These are phyloP conservation scores for Xestia ashworthii DNA, from an alignment of 2,888 invertebrate genomes.

Conservation along the genomic window DNA sequence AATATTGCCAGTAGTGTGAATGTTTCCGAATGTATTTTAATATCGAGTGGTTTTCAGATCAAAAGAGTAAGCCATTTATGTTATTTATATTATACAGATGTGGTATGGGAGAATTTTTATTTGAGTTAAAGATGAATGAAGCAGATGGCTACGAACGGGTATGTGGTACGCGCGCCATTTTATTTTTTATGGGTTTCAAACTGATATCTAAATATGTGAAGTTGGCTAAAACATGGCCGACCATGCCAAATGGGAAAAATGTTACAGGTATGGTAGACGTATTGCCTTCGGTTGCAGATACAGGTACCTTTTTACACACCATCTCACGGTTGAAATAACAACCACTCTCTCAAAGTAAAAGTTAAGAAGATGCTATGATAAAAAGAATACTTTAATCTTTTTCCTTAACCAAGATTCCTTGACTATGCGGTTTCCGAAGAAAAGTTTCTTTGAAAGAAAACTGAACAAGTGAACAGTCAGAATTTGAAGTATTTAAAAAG, in stretches of 20 bases:
- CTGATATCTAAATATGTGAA: background rate
- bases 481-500: slow-evolving; percentile 43
- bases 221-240: background rate
- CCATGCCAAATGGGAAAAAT: background rate
- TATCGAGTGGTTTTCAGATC: slow-evolving; percentile 8
- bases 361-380: background rate
- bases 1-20: slow-evolving; percentile 9
- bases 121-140: background rate
- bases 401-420: background rate
- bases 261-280: background rate
- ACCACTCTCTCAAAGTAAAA: background rate
- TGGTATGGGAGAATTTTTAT: background rate
- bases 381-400: slow-evolving; percentile 1
- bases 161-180: background rate
- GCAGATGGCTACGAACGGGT: background rate
- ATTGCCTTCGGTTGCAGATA: background rate
- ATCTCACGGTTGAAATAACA: background rate
- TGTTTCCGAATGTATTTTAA: slow-evolving; percentile 33
- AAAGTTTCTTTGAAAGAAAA: slow-evolving; percentile 23
- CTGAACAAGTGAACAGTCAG: background rate
- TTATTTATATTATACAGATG: background rate
- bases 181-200: background rate
- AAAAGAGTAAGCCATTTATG: slow-evolving; percentile 6
- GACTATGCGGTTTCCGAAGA: slow-evolving; percentile 3
- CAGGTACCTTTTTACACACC: background rate